Evolutionary conservation across 2,797 vertebrate species (phyloP).

Genomic region (Percopsis omiscomaycus): DNA sequence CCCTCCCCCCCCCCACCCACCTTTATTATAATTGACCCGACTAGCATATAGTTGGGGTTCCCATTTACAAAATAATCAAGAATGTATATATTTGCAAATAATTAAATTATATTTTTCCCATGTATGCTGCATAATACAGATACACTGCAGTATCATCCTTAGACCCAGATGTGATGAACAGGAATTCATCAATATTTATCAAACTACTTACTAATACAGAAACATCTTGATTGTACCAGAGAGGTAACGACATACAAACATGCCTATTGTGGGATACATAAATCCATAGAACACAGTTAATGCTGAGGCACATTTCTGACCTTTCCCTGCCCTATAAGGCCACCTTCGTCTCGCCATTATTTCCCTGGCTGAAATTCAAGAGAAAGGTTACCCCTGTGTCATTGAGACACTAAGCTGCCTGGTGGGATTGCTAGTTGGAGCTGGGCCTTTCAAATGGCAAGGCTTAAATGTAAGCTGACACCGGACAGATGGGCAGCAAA

Average conservation of each 20-base stretch:
- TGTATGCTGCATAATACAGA: not conserved
- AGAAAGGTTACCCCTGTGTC: conserved; percentile 68
- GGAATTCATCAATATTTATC: not conserved
- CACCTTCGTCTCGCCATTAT: conserved; percentile 40
- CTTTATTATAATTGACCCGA: conserved; percentile 4
- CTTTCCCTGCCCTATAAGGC: conserved; percentile 46
- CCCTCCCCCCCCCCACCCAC: conserved; percentile 27
- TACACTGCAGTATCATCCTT: not conserved
- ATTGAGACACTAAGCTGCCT: conserved; percentile 63
- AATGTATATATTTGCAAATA: not conserved
- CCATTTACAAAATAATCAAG: too few species aligned
- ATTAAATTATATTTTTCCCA: not conserved
- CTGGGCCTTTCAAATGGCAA: conserved; percentile 68
- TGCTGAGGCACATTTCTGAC: conserved; percentile 28
- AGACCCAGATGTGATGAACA: not conserved
- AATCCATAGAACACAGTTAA: conserved; percentile 44
- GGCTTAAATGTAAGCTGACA: conserved; percentile 75
- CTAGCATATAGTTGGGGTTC: too few species aligned
- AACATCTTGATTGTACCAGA: too few species aligned
- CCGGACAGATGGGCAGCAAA: conserved; percentile 76
- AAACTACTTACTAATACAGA: conserved; percentile 6
- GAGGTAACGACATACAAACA: not conserved
- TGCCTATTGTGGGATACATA: conserved; percentile 26
- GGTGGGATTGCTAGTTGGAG: conserved; percentile 53
- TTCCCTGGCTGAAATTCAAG: conserved; percentile 48